These are phyloP conservation scores for Cichladusa arquata DNA, from an alignment of 2,113 vertebrate genomes.

Conservation along the genomic window DNA sequence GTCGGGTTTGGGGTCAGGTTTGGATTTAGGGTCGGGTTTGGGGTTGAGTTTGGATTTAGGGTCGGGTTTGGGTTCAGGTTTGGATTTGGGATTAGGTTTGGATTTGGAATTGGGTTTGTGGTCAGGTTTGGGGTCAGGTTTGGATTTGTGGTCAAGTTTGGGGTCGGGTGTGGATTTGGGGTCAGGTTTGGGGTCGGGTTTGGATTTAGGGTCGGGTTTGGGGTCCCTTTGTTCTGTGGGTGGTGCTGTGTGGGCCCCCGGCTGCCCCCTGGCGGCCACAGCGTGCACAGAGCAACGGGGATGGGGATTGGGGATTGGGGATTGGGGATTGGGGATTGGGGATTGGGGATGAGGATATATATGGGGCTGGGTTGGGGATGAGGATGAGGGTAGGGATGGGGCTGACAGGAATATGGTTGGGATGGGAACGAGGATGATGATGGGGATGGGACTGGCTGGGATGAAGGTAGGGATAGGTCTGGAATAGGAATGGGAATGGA, in stretches of 20 bases:
- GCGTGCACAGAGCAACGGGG: neutral
- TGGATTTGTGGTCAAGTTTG: neutral
- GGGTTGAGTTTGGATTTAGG: too few relatives aligned
- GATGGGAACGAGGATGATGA: neutral
- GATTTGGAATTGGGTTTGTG: too few relatives aligned
- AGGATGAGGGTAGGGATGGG: neutral
- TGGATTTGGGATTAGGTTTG: too few relatives aligned
- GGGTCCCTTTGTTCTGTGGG: conserved; percentile 27
- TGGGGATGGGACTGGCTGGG: neutral
- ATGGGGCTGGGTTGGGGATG: neutral
- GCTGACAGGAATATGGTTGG: neutral
- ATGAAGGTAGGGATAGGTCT: neutral
- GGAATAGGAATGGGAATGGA: too few relatives aligned
- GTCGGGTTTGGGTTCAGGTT: too few relatives aligned
- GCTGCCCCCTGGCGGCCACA: conserved; percentile 67
- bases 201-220: neutral
- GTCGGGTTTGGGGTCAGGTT: too few relatives aligned
- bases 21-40: too few relatives aligned
- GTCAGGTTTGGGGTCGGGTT: neutral
- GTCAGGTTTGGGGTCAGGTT: too few relatives aligned
- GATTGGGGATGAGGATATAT: neutral
- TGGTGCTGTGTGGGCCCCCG: neutral
- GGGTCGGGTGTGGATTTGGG: too few relatives aligned
- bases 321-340: too few relatives aligned
- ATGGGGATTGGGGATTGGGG: neutral